Conservation (phyloP, 2,113 vertebrate species). For the Pteropus alecto region DNA sequence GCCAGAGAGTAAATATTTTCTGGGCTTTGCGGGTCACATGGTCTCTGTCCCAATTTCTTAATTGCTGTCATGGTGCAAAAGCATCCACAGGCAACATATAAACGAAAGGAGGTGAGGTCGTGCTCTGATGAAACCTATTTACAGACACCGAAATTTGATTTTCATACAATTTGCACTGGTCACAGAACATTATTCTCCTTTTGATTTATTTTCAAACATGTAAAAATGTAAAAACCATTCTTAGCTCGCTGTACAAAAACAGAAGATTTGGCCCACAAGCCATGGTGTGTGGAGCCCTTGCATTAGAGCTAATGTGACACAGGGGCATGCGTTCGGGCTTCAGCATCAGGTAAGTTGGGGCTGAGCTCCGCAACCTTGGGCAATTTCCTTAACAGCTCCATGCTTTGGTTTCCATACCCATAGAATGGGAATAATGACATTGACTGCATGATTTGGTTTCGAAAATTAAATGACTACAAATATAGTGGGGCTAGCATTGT, state of each 20-base stretch:
- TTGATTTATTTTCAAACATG: not conserved
- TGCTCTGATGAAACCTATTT: not conserved
- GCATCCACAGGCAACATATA: not conserved
- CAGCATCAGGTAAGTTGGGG: not conserved
- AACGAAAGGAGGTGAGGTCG: accelerated
- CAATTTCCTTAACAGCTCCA: not conserved
- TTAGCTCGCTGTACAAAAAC: not conserved
- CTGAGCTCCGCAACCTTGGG: not conserved
- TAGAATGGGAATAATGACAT: not conserved
- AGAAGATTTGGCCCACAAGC: accelerated
- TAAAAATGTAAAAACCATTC: not conserved
- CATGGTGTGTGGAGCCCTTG: not conserved
- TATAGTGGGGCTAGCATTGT: not conserved
- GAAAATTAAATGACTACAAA: not conserved
- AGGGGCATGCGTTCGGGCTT: not conserved
- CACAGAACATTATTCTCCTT: not conserved
- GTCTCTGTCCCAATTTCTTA: not conserved
- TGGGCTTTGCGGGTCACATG: not conserved
- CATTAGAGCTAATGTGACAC: accelerated
- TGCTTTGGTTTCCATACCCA: not conserved
- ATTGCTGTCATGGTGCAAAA: not conserved
- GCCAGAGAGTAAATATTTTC: not conserved
- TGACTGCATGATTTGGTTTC: not conserved
- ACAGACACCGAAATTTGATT: not conserved
- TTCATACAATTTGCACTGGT: not conserved